Conservation (phyloP, 92 coral and sea anemone species). For the Blastomussa wellsi region DNA sequence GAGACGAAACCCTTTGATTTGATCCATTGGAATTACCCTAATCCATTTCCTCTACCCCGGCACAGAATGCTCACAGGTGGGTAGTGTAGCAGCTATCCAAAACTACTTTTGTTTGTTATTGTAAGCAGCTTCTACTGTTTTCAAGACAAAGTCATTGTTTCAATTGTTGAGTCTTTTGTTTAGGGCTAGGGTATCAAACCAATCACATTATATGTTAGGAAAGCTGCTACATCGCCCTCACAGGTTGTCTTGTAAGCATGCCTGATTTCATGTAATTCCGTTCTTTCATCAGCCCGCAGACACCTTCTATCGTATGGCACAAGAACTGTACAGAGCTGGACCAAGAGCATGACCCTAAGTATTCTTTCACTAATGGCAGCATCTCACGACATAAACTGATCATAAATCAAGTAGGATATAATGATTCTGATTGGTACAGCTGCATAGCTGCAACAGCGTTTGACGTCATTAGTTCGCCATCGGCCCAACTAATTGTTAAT, state of each 20-base stretch:
- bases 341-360: background rate
- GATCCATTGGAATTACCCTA: too few relatives aligned
- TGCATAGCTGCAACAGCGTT: constrained; percentile 12
- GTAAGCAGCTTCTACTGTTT: too few relatives aligned
- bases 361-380: constrained; percentile 3
- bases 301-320: constrained; percentile 3
- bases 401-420: background rate
- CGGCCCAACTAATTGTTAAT: constrained; percentile 7
- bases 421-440: constrained; percentile 4
- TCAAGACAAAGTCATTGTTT: too few relatives aligned
- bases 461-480: background rate
- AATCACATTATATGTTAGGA: too few relatives aligned
- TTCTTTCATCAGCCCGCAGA: background rate
- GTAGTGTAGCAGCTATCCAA: too few relatives aligned
- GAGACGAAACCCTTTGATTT: too few relatives aligned
- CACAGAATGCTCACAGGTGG: background rate
- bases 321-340: constrained; percentile 2
- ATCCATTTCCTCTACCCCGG: background rate
- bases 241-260: background rate
- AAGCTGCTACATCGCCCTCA: too few relatives aligned
- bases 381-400: background rate
- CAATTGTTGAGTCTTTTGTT: too few relatives aligned
- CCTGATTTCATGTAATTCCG: background rate
- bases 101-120: too few relatives aligned
- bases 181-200: too few relatives aligned